Percentiles rank a stretch among this genome's conserved stretches.
Evolutionary conservation across 2,797 vertebrate species (phyloP).

Genomic region (Cuniculus paca): DNA sequence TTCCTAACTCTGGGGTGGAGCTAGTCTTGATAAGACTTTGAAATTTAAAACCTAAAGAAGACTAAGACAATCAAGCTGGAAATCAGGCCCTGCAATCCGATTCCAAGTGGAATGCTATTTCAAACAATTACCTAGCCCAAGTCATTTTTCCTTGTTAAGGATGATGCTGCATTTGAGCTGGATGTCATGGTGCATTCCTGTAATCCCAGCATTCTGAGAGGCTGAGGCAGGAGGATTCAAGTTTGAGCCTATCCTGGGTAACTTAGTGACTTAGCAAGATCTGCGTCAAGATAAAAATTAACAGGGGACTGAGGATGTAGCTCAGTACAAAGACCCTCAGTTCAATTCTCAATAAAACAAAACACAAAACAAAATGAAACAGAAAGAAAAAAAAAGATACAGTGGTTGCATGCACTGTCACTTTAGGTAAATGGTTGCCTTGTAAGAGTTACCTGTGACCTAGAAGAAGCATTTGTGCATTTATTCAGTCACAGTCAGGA

Average conservation of each 20-base stretch:
- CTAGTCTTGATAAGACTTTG: background rate
- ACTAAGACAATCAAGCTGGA: background rate
- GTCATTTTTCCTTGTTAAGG: background rate
- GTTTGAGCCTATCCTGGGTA: background rate
- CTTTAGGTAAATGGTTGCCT: background rate
- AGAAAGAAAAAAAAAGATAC: background rate
- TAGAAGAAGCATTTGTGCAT: background rate
- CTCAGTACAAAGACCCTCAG: background rate
- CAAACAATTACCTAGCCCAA: background rate
- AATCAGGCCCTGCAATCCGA: background rate
- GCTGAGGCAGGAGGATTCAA: background rate
- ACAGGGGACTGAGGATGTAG: background rate
- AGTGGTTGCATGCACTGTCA: background rate
- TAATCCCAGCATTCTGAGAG: background rate
- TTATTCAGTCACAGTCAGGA: background rate
- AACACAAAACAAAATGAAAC: background rate
- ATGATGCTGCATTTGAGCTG: background rate
- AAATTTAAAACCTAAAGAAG: background rate
- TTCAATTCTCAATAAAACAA: background rate
- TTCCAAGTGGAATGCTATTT: background rate
- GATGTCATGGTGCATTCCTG: background rate
- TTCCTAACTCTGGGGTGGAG: background rate
- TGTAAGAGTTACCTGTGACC: background rate
- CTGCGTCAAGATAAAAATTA: background rate
- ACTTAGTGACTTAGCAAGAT: background rate